Evolutionary conservation across 1,140 invertebrate species (phyloP), one percentile per base, ranked within the genome.

Genomic region (Achroia grisella): DNA sequence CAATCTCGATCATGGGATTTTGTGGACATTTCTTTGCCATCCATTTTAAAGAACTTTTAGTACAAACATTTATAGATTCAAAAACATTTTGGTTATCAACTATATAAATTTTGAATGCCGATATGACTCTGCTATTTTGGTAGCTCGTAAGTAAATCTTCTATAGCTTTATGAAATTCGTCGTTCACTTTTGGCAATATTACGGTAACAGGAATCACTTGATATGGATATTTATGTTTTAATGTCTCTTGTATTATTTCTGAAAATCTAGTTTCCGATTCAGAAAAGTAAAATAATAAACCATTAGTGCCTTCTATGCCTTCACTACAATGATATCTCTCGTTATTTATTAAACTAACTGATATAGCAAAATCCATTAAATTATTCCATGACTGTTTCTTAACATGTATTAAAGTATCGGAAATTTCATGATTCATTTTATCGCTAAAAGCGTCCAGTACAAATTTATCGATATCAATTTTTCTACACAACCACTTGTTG

Each of bases 11-110:
- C 0, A 88, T 82, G 29, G 90, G 86, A 8, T 67, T 56, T 35
- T 71, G 73, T 23, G 89, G 83, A 52, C 79, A 87, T 41, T 88
- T 88, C 49, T 87, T 87, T 0, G 89, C 80, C 30, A 91, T 55
- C 88, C 90, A 91, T 40, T 89, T 84, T 27, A 89, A 55, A 23
- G 87, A 86, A 55, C 83, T 84, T 63, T 90, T 89, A 4, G 72
- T 83, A 47, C 35, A 52, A 34, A 47, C 52, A 72, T 70, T 49
- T 52, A 87, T 47, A 32, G 64, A 66, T 41, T 71, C 58, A 36
- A 40, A 47, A 46, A 84, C 48, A 69, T 79, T 70, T 42, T 65
- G 31, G 32, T 52, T 9, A 12, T 80, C 62, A 13, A 81, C 13
- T 17, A 44, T 35, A 59, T 69, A 79, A 32, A 86, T 65, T 63